Evolutionary conservation across 2,797 vertebrate genomes (phyloP).

Genomic region (Brachyalestes nurse): DNA sequence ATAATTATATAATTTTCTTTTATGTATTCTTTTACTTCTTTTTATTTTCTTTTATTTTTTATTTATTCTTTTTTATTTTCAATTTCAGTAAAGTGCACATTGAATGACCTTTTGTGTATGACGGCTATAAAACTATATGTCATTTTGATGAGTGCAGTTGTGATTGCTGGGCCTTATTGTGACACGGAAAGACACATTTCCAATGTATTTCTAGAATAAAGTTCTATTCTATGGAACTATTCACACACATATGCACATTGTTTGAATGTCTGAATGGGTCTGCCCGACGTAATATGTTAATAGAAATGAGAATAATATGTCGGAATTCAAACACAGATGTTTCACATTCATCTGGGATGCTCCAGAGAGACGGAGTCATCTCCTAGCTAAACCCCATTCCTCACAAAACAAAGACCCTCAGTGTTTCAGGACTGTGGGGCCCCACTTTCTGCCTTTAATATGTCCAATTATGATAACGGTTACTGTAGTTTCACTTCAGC

Average conservation of each 20-base stretch:
- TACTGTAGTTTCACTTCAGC: slow-evolving; percentile 35
- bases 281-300: slow-evolving; percentile 25
- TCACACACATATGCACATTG: slow-evolving; percentile 31
- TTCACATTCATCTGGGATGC: slow-evolving; percentile 63
- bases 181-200: too few species aligned
- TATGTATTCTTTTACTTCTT: too few species aligned
- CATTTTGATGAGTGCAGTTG: too few species aligned
- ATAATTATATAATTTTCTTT: too few species aligned
- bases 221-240: too few species aligned
- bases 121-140: too few species aligned
- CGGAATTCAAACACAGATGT: slow-evolving; percentile 67
- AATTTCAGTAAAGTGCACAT: too few species aligned
- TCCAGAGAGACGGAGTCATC: slow-evolving; percentile 48
- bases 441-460: slow-evolving; percentile 27
- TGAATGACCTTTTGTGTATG: too few species aligned
- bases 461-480: slow-evolving; percentile 36
- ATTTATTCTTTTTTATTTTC: too few species aligned
- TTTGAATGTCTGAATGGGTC: slow-evolving; percentile 45
- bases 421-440: slow-evolving; percentile 37
- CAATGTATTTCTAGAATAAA: too few species aligned
- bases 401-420: slow-evolving; percentile 59
- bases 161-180: too few species aligned
- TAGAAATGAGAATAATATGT: slow-evolving; percentile 60
- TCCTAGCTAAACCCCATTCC: slow-evolving; percentile 28
- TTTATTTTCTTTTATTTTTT: too few species aligned